Base-by-base conservation (phyloP, 2,113 vertebrate species). In the Prietella phreatophila region DNA sequence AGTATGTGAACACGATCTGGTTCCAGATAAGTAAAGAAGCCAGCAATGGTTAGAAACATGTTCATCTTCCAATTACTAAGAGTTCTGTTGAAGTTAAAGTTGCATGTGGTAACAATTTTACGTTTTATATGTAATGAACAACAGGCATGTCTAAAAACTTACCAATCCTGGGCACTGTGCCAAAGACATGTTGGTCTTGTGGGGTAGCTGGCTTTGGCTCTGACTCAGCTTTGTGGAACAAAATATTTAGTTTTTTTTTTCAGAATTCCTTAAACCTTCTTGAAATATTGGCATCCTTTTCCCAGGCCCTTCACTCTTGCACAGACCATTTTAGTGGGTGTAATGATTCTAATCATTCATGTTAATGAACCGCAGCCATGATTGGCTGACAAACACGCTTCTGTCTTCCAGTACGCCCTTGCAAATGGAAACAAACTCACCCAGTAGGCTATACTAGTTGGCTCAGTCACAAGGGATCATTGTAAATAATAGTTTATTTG, bases 301-400 rank as follows among this genome's bases (percentile, higher is more conserved):
- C 84, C 15, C 50, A 58, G 50, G 50, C 20, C 15, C 50, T 15
- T 83, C 30, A 14, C 14, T 22, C 10, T 39, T 60, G 33, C 56
- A 73, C 20, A 73, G 42, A 73, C 39, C 25, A 50, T 87, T 83
- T 87, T 75, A 83, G 56, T 83, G 81, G 86, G 80, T 75, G 80
- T 75, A 75, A 83, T 55, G 14, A n/a, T 36, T 47, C 39, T 42
- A 61, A 83, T 83, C 36, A 83, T 60, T 87, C 36, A 87, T 61
- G 56, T 63, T 83, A 83, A 75, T 83, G 86, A 83, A 76, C 55
- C 39, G 3, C 55, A 33, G 27, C 56, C 80, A 86, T 67, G 76
- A 86, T 81, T 86, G 85, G 85, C 85, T 53, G 47, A 86, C 75
- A 81, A 86, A 81, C 30, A 36, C 19, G 3, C 19, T 4, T 42